Base-by-base conservation (phyloP, 2,888 invertebrate genomes). In the Mantis religiosa region DNA sequence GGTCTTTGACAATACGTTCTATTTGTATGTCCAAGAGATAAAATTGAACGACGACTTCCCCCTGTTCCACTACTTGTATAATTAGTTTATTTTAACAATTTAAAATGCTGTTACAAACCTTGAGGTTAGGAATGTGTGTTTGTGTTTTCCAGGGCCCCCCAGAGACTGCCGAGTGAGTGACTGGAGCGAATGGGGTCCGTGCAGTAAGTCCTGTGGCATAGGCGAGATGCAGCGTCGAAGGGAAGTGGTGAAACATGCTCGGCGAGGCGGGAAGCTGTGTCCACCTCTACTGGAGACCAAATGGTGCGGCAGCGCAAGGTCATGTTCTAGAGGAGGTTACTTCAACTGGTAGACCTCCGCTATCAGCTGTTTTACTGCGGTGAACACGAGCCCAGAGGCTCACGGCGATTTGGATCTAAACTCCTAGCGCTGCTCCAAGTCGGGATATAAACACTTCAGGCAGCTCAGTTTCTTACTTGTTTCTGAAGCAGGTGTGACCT, bases 201-300 rank as follows among this genome's bases (percentile, higher is more conserved):
- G 98, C 94, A 97, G 96, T 93, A 96, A 97, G 92, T 96, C 97
- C 88, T 98, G 98, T 92, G 98, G 98, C 90, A 98, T 98, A 90
- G 98, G 98, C 34, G 97, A 97, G 92, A 97, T 97, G 93, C 95
- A 96, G 93, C 95, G 98, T 91, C 96, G 96, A 91, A 95, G 98
- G 90, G 95, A 96, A 91, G 95, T 98, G 89, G 93, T 96, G 91
- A 96, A 96, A 91, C 96, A 97, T 91, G 96, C 97, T 89, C 94
- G 97, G 90, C 95, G 97, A 25, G 97, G 97, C 25, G 98, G 98
- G 15, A 94, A 95, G 47, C 95, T 96, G 9, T 98, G 98, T 94
- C 97, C 97, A 9, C 96, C 97, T 20, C 95, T 98, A 89, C 95
- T 96, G 91, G 97, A 98, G 92, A 97, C 97, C 28, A 96, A 97